Evolutionary conservation across 1,140 invertebrate species (phyloP).

Genomic region (Neocloeon triangulifer): DNA sequence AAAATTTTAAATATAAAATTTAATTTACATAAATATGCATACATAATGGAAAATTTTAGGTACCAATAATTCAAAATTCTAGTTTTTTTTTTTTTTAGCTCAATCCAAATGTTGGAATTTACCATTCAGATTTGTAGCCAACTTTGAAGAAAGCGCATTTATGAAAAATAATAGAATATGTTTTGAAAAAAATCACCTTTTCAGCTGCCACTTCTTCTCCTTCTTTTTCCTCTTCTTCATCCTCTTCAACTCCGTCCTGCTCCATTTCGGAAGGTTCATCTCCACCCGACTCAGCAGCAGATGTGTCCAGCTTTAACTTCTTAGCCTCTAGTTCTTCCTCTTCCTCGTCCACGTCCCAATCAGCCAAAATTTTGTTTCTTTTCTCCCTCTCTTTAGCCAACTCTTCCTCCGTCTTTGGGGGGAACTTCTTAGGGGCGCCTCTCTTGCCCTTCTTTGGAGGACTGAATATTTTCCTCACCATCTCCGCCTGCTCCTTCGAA

Average conservation of each 20-base stretch:
- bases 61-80: too few species aligned
- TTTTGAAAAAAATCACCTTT: too few species aligned
- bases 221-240: slow-evolving; percentile 4
- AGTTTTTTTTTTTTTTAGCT: too few species aligned
- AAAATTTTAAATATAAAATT: too few species aligned
- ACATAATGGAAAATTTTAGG: too few species aligned
- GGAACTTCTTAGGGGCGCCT: slow-evolving; percentile 14
- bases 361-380: slow-evolving; percentile 19
- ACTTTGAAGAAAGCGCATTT: too few species aligned
- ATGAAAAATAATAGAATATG: too few species aligned
- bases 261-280: slow-evolving; percentile 1
- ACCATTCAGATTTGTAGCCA: too few species aligned
- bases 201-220: slow-evolving; percentile 12
- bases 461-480: slow-evolving; percentile 12
- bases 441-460: slow-evolving; percentile 13
- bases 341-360: slow-evolving; percentile 20
- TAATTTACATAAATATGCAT: too few species aligned
- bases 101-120: too few species aligned
- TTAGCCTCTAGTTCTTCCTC: slow-evolving; percentile 8
- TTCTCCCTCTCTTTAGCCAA: slow-evolving; percentile 18
- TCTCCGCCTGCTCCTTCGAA: slow-evolving; percentile 12
- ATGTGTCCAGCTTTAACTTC: slow-evolving; percentile 5
- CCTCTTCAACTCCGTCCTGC: slow-evolving; percentile 8
- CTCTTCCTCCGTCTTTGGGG: slow-evolving; percentile 17
- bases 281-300: slow-evolving; percentile 6